Evolutionary conservation across 2,888 invertebrate genomes (phyloP).

Genomic region (Vesta saturnalis): DNA sequence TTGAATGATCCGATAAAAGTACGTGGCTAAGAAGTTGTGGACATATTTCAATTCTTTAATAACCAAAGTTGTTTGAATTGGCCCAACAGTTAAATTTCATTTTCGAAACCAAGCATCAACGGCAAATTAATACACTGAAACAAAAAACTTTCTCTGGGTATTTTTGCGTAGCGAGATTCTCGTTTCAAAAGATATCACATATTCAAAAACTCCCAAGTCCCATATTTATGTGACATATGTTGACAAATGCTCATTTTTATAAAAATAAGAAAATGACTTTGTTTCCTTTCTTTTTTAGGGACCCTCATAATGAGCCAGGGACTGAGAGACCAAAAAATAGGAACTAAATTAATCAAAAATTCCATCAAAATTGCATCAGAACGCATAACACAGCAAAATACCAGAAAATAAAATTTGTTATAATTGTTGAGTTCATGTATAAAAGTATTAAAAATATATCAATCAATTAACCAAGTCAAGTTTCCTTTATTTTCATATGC

Average conservation of each 20-base stretch:
- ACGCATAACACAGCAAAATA: not conserved
- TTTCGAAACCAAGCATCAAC: not conserved
- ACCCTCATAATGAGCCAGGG: not conserved
- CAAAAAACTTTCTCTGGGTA: not conserved
- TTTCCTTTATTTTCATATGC: not conserved
- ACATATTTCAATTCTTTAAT: not conserved
- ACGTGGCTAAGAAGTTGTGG: not conserved
- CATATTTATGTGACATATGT: too few relatives aligned
- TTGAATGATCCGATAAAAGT: not conserved
- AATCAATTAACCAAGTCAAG: not conserved
- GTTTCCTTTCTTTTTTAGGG: not conserved
- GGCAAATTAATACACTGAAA: not conserved
- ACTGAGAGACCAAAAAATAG: not conserved
- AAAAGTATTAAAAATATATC: too few relatives aligned
- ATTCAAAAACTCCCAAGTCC: too few relatives aligned
- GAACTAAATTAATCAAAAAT: not conserved
- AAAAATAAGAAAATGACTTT: constrained; percentile 6
- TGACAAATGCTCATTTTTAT: not conserved
- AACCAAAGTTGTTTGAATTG: too few relatives aligned
- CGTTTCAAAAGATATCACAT: too few relatives aligned
- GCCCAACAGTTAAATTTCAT: too few relatives aligned
- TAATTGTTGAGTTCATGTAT: not conserved
- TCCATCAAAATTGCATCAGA: not conserved
- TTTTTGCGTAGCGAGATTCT: not conserved
- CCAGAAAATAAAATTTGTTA: not conserved